Percentiles rank a stretch among this genome's conserved stretches.
These are phyloP conservation scores for Eriosoma lanigerum DNA, from an alignment of 1,140 invertebrate species.

Conservation along the genomic window DNA sequence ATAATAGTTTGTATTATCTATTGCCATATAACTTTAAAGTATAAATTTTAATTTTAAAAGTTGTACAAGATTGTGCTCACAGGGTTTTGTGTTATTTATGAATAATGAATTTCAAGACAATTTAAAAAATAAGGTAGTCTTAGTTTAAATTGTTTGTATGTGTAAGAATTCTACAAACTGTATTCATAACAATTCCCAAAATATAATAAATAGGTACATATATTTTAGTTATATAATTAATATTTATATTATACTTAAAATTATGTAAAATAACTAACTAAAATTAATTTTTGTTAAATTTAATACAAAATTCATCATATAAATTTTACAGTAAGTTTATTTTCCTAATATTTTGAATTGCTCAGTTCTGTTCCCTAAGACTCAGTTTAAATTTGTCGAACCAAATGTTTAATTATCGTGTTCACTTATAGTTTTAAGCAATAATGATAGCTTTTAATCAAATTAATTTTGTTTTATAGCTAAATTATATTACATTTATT, in stretches of 20 bases:
- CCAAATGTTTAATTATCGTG: slow-evolving; percentile 35
- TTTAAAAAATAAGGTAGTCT: neutral
- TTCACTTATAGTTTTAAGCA: slow-evolving; percentile 38
- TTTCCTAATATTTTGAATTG: slow-evolving; percentile 19
- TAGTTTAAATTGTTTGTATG: no score
- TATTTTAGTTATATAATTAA: no score
- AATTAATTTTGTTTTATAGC: slow-evolving; percentile 14
- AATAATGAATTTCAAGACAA: neutral
- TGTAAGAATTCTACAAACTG: no score
- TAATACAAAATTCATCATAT: no score
- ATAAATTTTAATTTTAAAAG: neutral
- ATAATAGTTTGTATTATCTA: slow-evolving; percentile 23
- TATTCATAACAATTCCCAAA: neutral
- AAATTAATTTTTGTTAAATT: no score
- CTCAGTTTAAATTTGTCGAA: slow-evolving; percentile 1
- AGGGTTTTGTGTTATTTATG: slow-evolving; percentile 31
- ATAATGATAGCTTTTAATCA: neutral
- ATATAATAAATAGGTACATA: no score
- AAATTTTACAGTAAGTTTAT: neutral
- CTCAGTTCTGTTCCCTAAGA: neutral
- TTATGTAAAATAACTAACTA: no score
- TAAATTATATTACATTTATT: slow-evolving; percentile 12
- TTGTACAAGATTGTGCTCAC: slow-evolving; percentile 12
- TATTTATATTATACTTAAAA: no score
- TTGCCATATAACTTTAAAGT: slow-evolving; percentile 11